phyloP scores from a whole-genome alignment of 2,797 vertebrate genomes.

The Alectoris magna region DNA sequence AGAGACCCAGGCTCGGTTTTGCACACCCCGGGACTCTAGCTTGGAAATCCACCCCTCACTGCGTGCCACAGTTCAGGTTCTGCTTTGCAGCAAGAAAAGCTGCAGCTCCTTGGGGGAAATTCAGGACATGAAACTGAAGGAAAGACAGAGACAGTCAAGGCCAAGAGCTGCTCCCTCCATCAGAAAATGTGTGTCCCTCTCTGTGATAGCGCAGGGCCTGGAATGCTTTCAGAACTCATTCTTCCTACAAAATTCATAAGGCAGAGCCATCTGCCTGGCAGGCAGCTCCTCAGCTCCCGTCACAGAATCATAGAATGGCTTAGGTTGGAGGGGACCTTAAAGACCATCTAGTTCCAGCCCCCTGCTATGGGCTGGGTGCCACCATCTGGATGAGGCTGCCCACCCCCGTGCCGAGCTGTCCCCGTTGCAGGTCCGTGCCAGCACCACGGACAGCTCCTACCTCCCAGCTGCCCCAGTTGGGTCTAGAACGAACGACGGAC shows the following conservation, averaged over 20 bases:
- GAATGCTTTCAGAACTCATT: not conserved
- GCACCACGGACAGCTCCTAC: not conserved
- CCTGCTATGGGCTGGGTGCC: too few species aligned
- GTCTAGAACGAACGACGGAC: accelerated
- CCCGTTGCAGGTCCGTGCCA: not conserved
- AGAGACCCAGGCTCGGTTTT: not conserved
- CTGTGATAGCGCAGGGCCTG: not conserved
- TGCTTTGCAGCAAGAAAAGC: not conserved
- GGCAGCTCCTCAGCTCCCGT: not conserved
- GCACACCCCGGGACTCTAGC: not conserved
- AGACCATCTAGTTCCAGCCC: too few species aligned
- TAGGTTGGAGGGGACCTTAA: too few species aligned
- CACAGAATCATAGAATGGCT: too few species aligned
- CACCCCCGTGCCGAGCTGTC: not conserved
- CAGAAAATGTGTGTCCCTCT: not conserved
- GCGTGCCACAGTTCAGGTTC: not conserved
- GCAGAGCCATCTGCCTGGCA: constrained; percentile 47
- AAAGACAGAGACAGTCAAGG: not conserved
- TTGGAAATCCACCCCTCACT: not conserved
- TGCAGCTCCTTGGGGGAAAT: not conserved
- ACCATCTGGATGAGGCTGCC: too few species aligned
- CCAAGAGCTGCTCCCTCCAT: not conserved
- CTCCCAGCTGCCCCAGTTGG: not conserved
- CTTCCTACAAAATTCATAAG: not conserved
- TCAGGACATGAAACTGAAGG: not conserved